Percentiles rank a stretch among this genome's conserved stretches.
phyloP scores from a whole-genome alignment of 2,888 invertebrate species.

The Cantharis nigra region DNA sequence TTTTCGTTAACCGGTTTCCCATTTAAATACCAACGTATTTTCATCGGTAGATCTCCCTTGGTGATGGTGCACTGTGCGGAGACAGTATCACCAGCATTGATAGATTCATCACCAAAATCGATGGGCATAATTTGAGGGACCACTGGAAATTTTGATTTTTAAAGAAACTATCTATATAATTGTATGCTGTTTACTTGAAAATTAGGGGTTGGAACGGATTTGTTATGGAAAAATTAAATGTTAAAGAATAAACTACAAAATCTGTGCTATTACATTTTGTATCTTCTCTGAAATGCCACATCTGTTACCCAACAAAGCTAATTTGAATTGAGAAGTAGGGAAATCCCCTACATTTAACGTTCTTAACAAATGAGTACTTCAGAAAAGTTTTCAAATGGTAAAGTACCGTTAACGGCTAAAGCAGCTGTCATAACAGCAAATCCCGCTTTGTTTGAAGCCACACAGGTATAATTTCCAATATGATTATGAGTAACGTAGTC shows the following conservation, averaged over 20 bases:
- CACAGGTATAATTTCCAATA: slow-evolving; percentile 60
- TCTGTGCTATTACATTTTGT: not conserved
- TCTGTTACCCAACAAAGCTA: not conserved
- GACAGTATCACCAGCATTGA: slow-evolving; percentile 71
- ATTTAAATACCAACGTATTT: slow-evolving; percentile 69
- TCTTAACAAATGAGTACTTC: not conserved
- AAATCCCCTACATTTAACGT: no score
- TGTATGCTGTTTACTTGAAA: no score
- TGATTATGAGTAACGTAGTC: slow-evolving; percentile 58
- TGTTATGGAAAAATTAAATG: not conserved
- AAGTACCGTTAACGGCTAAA: slow-evolving; percentile 60
- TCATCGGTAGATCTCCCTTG: slow-evolving; percentile 73
- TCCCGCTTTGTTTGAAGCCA: slow-evolving; percentile 58
- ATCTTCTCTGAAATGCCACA: not conserved
- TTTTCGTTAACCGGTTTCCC: slow-evolving; percentile 57
- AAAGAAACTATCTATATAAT: not conserved
- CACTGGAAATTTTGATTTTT: slow-evolving; percentile 38
- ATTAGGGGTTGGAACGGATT: not conserved
- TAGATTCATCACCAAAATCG: slow-evolving; percentile 61
- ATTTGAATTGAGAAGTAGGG: not conserved
- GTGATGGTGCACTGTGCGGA: slow-evolving; percentile 70
- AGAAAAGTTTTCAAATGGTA: not conserved
- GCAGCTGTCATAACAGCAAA: slow-evolving; percentile 55
- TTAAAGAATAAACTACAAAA: not conserved
- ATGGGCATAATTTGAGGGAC: slow-evolving; percentile 51